Percentiles rank a stretch among this genome's conserved stretches.
Conservation (phyloP, 2,797 vertebrate species). For the Mormyrops boulengeri region DNA sequence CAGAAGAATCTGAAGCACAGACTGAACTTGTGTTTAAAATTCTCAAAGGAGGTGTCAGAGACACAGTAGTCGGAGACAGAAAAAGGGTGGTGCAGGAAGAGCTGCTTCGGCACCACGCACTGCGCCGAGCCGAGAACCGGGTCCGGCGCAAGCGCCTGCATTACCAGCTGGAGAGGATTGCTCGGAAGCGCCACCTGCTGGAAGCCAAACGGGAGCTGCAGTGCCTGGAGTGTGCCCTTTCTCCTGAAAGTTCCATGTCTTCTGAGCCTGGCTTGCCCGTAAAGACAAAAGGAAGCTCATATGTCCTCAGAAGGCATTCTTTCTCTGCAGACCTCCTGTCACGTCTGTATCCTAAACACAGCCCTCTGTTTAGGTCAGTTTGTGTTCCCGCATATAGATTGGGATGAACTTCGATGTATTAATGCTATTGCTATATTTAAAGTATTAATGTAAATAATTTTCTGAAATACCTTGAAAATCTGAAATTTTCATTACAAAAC, state of each 20-base stretch:
- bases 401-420: neutral
- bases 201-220: conserved; percentile 79
- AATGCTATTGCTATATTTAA: neutral
- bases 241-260: conserved; percentile 51
- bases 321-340: conserved; percentile 66
- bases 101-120: conserved; percentile 63
- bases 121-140: conserved; percentile 66
- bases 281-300: conserved; percentile 33
- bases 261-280: conserved; percentile 40
- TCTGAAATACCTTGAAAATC: neutral
- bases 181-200: conserved; percentile 76
- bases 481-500: neutral
- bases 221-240: conserved; percentile 63
- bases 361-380: conserved; percentile 60
- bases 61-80: conserved; percentile 53
- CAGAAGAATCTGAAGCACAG: conserved; percentile 70
- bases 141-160: conserved; percentile 67
- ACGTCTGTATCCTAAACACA: conserved; percentile 64
- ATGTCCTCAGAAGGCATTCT: conserved; percentile 58
- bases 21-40: conserved; percentile 51
- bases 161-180: conserved; percentile 76
- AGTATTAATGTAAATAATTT: neutral
- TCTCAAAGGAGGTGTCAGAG: conserved; percentile 34
- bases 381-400: neutral
- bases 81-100: conserved; percentile 75